Percentiles rank a stretch among this genome's conserved stretches.
Evolutionary conservation across 2,888 invertebrate genomes (phyloP).

Genomic region (Tupiocoris notatus): DNA sequence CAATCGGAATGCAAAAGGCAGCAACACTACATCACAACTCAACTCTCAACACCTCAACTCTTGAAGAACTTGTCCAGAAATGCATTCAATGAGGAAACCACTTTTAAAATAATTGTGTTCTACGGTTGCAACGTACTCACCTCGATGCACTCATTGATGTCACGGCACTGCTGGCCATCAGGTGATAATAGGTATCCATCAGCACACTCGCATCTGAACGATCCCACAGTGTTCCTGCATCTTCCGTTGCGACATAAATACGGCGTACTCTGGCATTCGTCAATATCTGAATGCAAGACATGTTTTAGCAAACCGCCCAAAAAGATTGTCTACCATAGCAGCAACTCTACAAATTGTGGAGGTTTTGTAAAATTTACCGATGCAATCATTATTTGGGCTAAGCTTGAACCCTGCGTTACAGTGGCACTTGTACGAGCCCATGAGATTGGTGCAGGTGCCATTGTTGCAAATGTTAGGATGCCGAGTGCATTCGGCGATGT

Average conservation of each 20-base stretch:
- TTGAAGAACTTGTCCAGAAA: no score
- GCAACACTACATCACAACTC: no score
- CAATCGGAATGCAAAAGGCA: no score
- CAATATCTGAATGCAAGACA: no score
- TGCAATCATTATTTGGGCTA: slow-evolving; percentile 74
- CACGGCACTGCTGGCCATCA: slow-evolving; percentile 76
- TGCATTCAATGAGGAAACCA: no score
- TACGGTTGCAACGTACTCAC: slow-evolving; percentile 53
- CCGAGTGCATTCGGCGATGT: slow-evolving; percentile 71
- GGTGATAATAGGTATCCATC: slow-evolving; percentile 71
- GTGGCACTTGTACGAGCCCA: slow-evolving; percentile 70
- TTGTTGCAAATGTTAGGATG: slow-evolving; percentile 74
- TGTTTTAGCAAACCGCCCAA: no score
- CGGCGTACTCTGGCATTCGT: slow-evolving; percentile 80
- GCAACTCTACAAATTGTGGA: no score
- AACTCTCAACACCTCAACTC: no score
- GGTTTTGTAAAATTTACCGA: slow-evolving; percentile 57
- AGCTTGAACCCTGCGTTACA: slow-evolving; percentile 75
- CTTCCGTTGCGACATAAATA: slow-evolving; percentile 83
- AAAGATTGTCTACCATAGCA: no score
- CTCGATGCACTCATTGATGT: slow-evolving; percentile 75
- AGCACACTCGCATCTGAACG: slow-evolving; percentile 78
- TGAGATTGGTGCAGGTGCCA: slow-evolving; percentile 70
- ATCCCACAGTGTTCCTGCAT: slow-evolving; percentile 76
- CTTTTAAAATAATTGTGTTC: neutral